phyloP scores from a whole-genome alignment of 2,113 vertebrate species.

The Pygathrix nemaeus region DNA sequence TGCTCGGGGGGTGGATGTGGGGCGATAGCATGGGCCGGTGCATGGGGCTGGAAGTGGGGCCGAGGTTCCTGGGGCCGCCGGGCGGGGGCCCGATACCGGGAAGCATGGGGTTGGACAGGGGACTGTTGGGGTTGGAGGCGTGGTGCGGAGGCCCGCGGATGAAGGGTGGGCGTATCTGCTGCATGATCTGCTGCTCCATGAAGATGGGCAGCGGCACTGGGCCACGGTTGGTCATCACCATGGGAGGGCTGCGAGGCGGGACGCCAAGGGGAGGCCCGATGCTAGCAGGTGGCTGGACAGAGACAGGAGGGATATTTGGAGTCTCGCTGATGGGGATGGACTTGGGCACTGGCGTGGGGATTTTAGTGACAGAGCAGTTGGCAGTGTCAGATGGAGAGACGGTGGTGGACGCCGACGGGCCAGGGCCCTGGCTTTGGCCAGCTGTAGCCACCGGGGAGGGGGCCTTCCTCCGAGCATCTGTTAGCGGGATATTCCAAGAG shows the following conservation, averaged over 20 bases:
- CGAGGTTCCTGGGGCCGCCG: conserved; percentile 90
- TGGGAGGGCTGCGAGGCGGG: conserved; percentile 95
- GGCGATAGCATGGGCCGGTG: conserved; percentile 95
- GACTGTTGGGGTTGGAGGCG: conserved; percentile 93
- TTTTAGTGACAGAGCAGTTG: conserved; percentile 85
- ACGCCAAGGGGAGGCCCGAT: conserved; percentile 92
- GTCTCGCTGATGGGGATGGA: conserved; percentile 90
- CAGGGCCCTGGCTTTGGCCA: conserved; percentile 90
- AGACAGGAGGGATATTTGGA: conserved; percentile 90
- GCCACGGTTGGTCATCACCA: conserved; percentile 98
- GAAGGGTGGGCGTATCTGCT: conserved; percentile 96
- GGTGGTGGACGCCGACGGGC: conserved; percentile 91
- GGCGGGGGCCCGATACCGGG: conserved; percentile 94
- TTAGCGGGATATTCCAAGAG: conserved; percentile 96
- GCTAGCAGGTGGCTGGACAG: conserved; percentile 90
- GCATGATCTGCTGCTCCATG: conserved; percentile 99
- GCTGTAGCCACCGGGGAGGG: conserved; percentile 92
- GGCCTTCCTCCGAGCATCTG: conserved; percentile 94
- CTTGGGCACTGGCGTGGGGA: conserved; percentile 96
- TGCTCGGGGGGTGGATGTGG: conserved; percentile 92
- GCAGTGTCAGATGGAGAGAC: conserved; percentile 93
- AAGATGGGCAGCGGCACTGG: conserved; percentile 97
- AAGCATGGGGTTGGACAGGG: conserved; percentile 95
- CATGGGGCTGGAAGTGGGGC: conserved; percentile 95
- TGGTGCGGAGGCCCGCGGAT: conserved; percentile 91